phyloP scores from a whole-genome alignment of 2,888 invertebrate genomes.

The Spialia ferax region DNA sequence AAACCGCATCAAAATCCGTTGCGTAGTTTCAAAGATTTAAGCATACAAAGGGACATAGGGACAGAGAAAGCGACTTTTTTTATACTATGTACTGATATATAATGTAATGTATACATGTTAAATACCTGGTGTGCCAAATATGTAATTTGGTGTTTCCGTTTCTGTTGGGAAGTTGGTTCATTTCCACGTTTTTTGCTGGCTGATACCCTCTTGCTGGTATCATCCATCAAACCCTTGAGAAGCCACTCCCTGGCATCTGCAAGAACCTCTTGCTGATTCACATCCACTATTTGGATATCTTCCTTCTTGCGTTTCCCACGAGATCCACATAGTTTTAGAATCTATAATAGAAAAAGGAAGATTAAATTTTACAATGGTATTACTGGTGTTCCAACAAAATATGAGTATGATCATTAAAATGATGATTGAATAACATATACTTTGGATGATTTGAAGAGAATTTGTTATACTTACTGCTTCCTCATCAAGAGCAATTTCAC shows the following conservation, averaged over 20 bases:
- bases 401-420: too few relatives aligned
- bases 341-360: conserved; percentile 58
- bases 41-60: too few relatives aligned
- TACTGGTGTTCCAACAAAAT: too few relatives aligned
- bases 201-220: conserved; percentile 84
- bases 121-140: conserved; percentile 94
- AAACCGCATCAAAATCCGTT: too few relatives aligned
- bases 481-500: conserved; percentile 65
- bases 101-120: not conserved
- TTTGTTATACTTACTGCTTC: conserved; percentile 70
- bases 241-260: conserved; percentile 94
- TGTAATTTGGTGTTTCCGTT: conserved; percentile 98
- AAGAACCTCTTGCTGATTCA: conserved; percentile 93
- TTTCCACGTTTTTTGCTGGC: conserved; percentile 85
- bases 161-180: conserved; percentile 89
- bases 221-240: conserved; percentile 92
- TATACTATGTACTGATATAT: too few relatives aligned
- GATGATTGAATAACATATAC: not conserved
- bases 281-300: conserved; percentile 92
- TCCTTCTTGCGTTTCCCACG: conserved; percentile 88
- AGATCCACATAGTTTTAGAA: conserved; percentile 90
- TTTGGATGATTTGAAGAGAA: too few relatives aligned
- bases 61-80: too few relatives aligned
- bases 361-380: not conserved
- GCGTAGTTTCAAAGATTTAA: too few relatives aligned